Percentiles rank a stretch among this genome's conserved stretches.
Evolutionary conservation across 2,113 vertebrate species (phyloP).

Genomic region (Gobiocypris rarus): DNA sequence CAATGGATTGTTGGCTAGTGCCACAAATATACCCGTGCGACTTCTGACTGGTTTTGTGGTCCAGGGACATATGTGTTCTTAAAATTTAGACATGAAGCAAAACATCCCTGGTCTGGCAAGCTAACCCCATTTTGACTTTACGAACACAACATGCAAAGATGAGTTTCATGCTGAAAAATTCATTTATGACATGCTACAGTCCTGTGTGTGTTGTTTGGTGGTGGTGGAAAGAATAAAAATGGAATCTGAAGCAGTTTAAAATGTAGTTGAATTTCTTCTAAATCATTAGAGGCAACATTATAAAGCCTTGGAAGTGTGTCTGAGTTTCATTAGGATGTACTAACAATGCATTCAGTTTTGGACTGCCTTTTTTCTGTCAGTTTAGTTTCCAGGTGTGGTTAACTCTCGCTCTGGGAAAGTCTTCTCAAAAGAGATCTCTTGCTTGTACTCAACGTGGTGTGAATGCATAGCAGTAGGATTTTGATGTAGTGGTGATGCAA

Average conservation of each 20-base stretch:
- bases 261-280: neutral
- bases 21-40: too few relatives aligned
- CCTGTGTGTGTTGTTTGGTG: neutral
- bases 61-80: neutral
- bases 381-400: neutral
- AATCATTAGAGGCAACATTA: neutral
- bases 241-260: neutral
- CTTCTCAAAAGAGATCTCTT: neutral
- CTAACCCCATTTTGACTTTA: neutral
- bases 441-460: neutral
- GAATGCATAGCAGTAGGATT: neutral
- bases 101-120: neutral
- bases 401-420: neutral
- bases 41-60: too few relatives aligned
- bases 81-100: neutral
- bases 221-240: neutral
- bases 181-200: neutral
- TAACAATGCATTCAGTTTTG: neutral
- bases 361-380: neutral
- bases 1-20: too few relatives aligned
- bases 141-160: neutral
- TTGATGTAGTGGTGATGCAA: neutral
- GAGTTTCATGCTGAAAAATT: neutral
- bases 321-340: neutral
- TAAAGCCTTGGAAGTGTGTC: neutral